These are phyloP conservation scores for Apistogramma diplotaenia DNA, from an alignment of 2,113 vertebrate species.

Conservation along the genomic window DNA sequence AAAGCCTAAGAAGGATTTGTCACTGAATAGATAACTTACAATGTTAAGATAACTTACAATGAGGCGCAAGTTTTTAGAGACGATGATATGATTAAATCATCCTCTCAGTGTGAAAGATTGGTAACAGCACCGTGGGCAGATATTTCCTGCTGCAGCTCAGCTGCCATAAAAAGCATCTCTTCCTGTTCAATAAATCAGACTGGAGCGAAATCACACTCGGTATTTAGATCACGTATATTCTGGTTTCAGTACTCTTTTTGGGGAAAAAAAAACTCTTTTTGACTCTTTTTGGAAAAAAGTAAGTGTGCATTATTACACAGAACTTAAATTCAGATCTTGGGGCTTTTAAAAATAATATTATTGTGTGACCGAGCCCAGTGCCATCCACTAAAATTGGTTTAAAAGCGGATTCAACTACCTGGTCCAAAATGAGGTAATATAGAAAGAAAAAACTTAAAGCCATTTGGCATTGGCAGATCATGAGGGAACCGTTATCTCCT, in stretches of 20 bases:
- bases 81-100: neutral
- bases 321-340: neutral
- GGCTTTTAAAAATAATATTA: neutral
- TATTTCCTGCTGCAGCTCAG: conserved; percentile 7
- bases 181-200: neutral
- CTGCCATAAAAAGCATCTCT: neutral
- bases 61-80: neutral
- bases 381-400: neutral
- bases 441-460: neutral
- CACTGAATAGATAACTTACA: too few relatives aligned
- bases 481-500: neutral
- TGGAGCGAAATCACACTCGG: neutral
- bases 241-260: neutral
- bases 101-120: neutral
- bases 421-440: neutral
- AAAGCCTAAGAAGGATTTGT: neutral
- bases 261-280: too few relatives aligned
- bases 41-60: neutral
- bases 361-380: neutral
- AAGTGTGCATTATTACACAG: neutral
- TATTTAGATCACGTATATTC: neutral
- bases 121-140: neutral
- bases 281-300: conserved; percentile 11
- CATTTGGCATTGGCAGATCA: neutral
- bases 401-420: neutral